Evolutionary conservation across 2,113 vertebrate species (phyloP).

Genomic region (Pelmatolapia mariae): DNA sequence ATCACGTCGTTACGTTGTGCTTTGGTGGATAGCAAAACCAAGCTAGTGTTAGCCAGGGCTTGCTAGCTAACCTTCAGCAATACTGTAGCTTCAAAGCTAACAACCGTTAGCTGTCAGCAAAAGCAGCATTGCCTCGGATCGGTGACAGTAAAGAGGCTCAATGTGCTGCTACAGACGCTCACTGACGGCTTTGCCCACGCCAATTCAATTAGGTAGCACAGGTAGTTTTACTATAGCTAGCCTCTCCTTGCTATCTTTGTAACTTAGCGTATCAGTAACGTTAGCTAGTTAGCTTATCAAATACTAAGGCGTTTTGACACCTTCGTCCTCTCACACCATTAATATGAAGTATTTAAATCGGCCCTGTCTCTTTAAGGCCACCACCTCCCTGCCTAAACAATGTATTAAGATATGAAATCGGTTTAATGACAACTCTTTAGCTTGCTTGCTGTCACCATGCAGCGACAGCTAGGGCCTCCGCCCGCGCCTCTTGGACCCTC

Average conservation of each 20-base stretch:
- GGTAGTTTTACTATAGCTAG: background rate
- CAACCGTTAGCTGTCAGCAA: conserved; percentile 7
- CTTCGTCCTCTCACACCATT: conserved; percentile 38
- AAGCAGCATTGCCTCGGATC: background rate
- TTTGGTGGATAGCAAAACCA: background rate
- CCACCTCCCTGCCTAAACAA: conserved; percentile 46
- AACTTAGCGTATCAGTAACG: background rate
- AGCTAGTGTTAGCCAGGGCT: background rate
- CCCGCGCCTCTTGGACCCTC: conserved; percentile 33
- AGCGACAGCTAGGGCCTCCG: conserved; percentile 42
- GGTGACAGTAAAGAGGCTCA: conserved; percentile 40
- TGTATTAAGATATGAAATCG: conserved; percentile 41
- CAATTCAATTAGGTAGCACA: background rate
- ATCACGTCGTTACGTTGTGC: background rate
- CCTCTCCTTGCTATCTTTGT: background rate
- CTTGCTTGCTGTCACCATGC: background rate
- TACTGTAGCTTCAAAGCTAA: conserved; percentile 20
- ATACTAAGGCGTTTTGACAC: conserved; percentile 9
- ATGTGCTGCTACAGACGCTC: background rate
- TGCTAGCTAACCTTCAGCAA: conserved; percentile 30
- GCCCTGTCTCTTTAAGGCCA: conserved; percentile 76
- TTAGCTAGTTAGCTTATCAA: conserved; percentile 34
- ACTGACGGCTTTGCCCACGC: background rate
- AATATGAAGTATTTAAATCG: conserved; percentile 64
- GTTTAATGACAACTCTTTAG: conserved; percentile 1